Percentiles rank a stretch among this genome's conserved stretches.
These are phyloP conservation scores for Teinopalpus imperialis DNA, from an alignment of 2,888 invertebrate genomes.

Conservation along the genomic window DNA sequence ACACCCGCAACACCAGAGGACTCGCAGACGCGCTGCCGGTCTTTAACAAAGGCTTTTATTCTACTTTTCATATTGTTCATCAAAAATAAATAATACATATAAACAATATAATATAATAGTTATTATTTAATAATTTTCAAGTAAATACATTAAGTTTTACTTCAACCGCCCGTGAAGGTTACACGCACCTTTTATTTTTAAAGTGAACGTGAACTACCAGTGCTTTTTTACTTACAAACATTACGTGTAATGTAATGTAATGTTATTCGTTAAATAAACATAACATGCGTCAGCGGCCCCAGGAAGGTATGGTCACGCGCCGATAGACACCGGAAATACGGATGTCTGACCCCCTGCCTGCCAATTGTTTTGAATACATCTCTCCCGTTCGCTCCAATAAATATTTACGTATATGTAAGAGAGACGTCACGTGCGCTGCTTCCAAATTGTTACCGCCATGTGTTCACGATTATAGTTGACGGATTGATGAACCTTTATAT, in stretches of 20 bases:
- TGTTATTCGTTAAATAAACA: conserved; percentile 22
- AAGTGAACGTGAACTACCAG: neutral
- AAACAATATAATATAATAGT: no score
- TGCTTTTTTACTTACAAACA: neutral
- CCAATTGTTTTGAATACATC: conserved; percentile 28
- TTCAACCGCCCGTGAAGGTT: no score
- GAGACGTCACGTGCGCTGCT: conserved; percentile 16
- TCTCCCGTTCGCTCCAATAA: conserved; percentile 26
- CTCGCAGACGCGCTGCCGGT: no score
- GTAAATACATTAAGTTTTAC: no score
- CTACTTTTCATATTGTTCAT: no score
- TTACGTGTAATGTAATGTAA: neutral
- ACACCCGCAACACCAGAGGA: no score
- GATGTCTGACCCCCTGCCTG: conserved; percentile 60
- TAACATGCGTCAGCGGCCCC: conserved; percentile 48
- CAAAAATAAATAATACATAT: no score
- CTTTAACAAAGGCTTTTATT: no score
- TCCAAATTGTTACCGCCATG: conserved; percentile 10
- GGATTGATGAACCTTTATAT: conserved; percentile 22
- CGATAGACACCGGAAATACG: conserved; percentile 64
- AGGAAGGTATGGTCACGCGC: conserved; percentile 69
- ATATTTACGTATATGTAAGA: neutral
- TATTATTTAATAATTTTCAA: no score
- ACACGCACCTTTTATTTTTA: neutral
- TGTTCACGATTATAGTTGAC: neutral